Base-by-base conservation (phyloP, 2,797 vertebrate species). In the Glossophaga mutica region DNA sequence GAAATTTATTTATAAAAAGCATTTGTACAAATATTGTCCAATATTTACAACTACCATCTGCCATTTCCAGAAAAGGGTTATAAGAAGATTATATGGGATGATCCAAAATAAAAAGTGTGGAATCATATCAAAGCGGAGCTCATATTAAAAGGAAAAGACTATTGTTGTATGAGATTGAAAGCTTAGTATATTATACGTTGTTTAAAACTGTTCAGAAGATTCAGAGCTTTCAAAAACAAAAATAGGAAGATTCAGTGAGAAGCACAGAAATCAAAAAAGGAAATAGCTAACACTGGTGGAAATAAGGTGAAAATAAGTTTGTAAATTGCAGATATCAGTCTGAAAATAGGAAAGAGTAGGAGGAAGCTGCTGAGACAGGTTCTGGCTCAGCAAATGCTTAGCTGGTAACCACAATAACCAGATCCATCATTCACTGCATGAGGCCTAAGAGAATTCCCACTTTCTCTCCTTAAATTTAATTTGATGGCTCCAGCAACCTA, bases 281-380 rank as follows among this genome's bases (percentile, higher is more conserved):
- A 82, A 76, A 90, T 52, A 94, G 85, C 68, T 86, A 94, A 83
- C 16, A 14, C 26, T 21, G 39, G 68, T 7, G 14, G 70, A 81
- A 79, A 34, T 29, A 21, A 89, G 83, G 88, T 91, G 74, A 91
- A 71, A 52, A 59, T 12, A 73, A 79, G 82, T 87, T 24, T 86
- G 57, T 71, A 89, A 91, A 87, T 89, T 92, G 92, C 6, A 90
- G 81, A 74, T 1, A 50, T 74, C 65, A 76, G 65, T 52, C 95
- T 71, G 48, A 94, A 96, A 96, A 95, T 93, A 97, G 96, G 93
- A 92, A 67, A 26, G 94, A 90, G 94, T 89, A 65, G 94, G 96
- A 97, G 93, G 96, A 89, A 94, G 82, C 83, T 77, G n/a, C 91
- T 87, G 65, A 79, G 44, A 84, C 93, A 96, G 90, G 96, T 89